These are phyloP conservation scores for Sweltsa coloradensis DNA, from an alignment of 1,140 invertebrate genomes.

Conservation along the genomic window DNA sequence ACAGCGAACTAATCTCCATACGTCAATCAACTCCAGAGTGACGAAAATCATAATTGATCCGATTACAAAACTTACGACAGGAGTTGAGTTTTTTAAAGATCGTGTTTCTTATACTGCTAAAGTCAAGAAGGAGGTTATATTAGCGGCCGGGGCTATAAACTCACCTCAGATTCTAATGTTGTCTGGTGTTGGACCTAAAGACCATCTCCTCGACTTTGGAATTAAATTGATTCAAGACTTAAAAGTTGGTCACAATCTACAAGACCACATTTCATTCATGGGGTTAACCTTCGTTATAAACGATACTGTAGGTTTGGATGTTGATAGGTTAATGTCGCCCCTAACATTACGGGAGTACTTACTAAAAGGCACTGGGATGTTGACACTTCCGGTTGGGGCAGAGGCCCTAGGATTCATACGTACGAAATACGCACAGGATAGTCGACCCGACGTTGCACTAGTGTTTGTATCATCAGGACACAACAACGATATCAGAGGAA, in stretches of 20 bases:
- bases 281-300: conserved; percentile 44
- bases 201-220: conserved; percentile 50
- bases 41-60: conserved; percentile 53
- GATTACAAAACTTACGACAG: conserved; percentile 41
- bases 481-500: neutral
- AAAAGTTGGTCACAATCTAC: conserved; percentile 53
- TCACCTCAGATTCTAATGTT: conserved; percentile 57
- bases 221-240: conserved; percentile 51
- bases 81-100: conserved; percentile 50
- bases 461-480: conserved; percentile 31
- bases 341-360: conserved; percentile 28
- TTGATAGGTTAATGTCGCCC: conserved; percentile 17
- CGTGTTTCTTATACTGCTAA: conserved; percentile 30
- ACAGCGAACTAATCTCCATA: conserved; percentile 50
- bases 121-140: conserved; percentile 48
- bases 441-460: conserved; percentile 53
- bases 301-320: conserved; percentile 23
- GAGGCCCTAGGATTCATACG: conserved; percentile 36
- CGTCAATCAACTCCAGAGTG: conserved; percentile 49
- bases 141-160: conserved; percentile 54
- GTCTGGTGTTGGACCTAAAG: conserved; percentile 57
- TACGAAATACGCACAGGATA: conserved; percentile 32
- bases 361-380: conserved; percentile 30
- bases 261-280: conserved; percentile 52
- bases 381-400: conserved; percentile 35